A percentile compares a stretch with the other conserved stretches of the same genome.
Evolutionary conservation across 2,888 invertebrate genomes (phyloP).

Genomic region (Agrilus mali): DNA sequence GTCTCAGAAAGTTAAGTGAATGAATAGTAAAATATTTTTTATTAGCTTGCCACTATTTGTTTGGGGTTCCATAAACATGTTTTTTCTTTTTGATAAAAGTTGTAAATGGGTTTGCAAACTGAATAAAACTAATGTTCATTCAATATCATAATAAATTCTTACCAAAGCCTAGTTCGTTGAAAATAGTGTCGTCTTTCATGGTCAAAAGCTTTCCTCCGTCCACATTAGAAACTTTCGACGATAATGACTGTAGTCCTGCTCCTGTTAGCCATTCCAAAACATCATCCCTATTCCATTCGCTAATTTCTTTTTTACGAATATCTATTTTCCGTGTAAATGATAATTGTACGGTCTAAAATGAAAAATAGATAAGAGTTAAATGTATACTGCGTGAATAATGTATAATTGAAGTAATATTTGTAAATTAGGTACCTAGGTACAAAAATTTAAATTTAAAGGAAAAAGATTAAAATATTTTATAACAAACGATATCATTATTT

Average conservation of each 20-base stretch:
- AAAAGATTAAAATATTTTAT: no score
- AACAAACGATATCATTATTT: no score
- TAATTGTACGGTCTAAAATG: conserved; percentile 28
- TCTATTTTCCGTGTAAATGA: conserved; percentile 30
- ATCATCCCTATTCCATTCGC: conserved; percentile 46
- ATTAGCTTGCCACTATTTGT: no score
- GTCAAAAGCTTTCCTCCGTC: conserved; percentile 46
- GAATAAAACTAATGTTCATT: conserved; percentile 9
- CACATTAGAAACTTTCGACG: conserved; percentile 36
- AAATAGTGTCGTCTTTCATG: conserved; percentile 35
- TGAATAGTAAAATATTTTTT: no score
- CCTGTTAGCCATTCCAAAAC: conserved; percentile 46
- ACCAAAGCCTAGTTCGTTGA: conserved; percentile 32
- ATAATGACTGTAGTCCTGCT: conserved; percentile 38
- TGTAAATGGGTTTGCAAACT: neutral
- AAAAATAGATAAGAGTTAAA: conserved; percentile 1
- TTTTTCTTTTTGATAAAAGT: neutral
- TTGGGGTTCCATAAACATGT: neutral
- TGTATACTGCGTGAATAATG: no score
- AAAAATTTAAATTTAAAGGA: no score
- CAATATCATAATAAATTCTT: conserved; percentile 12
- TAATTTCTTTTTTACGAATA: conserved; percentile 27
- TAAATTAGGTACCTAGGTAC: no score
- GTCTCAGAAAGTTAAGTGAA: no score
- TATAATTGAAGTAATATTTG: neutral